phyloP scores from a whole-genome alignment of 1,140 invertebrate species.

The Heliconius hermathena region DNA sequence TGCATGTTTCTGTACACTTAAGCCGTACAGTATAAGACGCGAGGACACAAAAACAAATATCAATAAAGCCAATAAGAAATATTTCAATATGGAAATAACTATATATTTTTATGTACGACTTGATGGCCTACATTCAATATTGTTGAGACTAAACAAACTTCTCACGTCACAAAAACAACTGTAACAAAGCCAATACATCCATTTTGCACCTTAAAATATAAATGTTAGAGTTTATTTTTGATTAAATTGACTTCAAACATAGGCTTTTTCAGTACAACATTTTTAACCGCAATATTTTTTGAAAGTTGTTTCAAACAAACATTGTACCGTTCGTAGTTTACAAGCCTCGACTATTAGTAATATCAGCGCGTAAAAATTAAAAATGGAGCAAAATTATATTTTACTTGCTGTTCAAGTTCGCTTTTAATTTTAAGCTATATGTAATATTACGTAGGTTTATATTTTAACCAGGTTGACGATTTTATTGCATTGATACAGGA shows the following conservation, averaged over 20 bases:
- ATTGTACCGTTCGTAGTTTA: slow-evolving; percentile 30
- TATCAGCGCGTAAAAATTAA: slow-evolving; percentile 11
- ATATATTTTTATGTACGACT: slow-evolving; percentile 33
- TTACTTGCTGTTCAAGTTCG: not conserved
- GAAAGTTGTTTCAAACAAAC: slow-evolving; percentile 23
- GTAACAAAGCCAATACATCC: not conserved
- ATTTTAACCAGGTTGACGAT: no score
- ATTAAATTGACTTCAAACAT: not conserved
- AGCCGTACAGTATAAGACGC: no score
- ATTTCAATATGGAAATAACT: slow-evolving; percentile 37
- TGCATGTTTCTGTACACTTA: not conserved
- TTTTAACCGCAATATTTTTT: slow-evolving; percentile 32
- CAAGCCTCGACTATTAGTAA: slow-evolving; percentile 26
- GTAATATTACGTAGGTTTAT: not conserved
- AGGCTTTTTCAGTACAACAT: not conserved
- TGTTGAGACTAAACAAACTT: slow-evolving; percentile 36
- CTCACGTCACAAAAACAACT: slow-evolving; percentile 27
- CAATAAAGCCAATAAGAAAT: slow-evolving; percentile 31
- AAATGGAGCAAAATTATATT: not conserved
- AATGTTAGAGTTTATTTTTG: not conserved
- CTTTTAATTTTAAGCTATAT: not conserved
- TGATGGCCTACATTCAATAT: slow-evolving; percentile 37
- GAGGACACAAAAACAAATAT: not conserved
- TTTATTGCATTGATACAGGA: no score
- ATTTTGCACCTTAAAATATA: not conserved